Base-by-base conservation (phyloP, 2,113 vertebrate species). In the Xerus inauris region DNA sequence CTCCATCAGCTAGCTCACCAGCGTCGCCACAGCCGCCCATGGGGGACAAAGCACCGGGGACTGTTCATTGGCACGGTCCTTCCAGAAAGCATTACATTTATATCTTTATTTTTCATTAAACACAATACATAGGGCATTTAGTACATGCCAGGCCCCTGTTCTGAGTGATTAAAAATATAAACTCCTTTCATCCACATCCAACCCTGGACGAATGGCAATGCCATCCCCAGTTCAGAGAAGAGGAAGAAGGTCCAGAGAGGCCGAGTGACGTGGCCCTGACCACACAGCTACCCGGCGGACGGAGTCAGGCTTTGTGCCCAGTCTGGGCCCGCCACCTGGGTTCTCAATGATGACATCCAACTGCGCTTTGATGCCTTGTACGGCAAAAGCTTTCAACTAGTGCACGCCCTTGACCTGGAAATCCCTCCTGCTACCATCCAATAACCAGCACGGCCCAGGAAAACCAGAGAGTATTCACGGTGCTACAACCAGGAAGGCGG, bases 401-500 rank as follows among this genome's bases (percentile, higher is more conserved):
- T 57, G 54, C 38, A 10, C 38, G 54, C 54, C n/a, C 65, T 45
- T 35, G 51, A 81, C 11, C 79, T 24, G 77, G 45, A 47, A 81
- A 67, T 26, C n/a, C 6, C 32, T 40, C 88, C 57, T 38, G 3
- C 30, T 77, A 85, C 89, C 49, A 51, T 14, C 49, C 49, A 17
- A 51, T 11, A 49, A 49, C 49, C 49, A 49, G 49, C 49, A 11
- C 14, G 49, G 49, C 49, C 49, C 49, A 49, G 49, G 49, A 49
- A 49, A 49, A n/a, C n/a, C n/a, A n/a, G n/a, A n/a, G n/a, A n/a
- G n/a, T n/a, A n/a, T n/a, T n/a, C n/a, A n/a, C n/a, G n/a, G n/a
- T n/a, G n/a, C n/a, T 40, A 0, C 5, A 22, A 4, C 1, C 0
- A 47, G 62, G 6, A 30, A 13, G 8, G 71, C 16, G 1, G 6